phyloP scores from a whole-genome alignment of 2,797 vertebrate genomes.

The Gambelia wislizenii region DNA sequence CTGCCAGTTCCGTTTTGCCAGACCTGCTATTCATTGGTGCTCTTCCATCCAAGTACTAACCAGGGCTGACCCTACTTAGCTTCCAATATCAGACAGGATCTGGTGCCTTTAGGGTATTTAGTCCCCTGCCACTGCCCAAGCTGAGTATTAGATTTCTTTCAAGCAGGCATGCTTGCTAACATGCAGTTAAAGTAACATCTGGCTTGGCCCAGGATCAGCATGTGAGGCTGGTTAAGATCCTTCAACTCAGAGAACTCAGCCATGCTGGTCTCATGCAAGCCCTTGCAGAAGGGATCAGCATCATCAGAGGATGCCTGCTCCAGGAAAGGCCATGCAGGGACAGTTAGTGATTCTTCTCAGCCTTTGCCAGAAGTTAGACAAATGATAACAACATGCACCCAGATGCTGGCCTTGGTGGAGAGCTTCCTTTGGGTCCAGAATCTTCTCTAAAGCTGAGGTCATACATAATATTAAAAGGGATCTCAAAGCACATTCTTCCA shows the following conservation, averaged over 20 bases:
- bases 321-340: background rate
- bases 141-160: background rate
- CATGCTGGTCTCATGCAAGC: background rate
- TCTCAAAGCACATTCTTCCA: slow-evolving; percentile 9
- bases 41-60: no score
- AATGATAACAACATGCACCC: background rate
- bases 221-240: background rate
- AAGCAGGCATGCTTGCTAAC: background rate
- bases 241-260: background rate
- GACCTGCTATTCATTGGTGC: no score
- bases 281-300: background rate
- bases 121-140: background rate
- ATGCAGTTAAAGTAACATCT: background rate
- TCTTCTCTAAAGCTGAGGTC: background rate
- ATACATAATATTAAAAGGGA: background rate
- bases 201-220: background rate
- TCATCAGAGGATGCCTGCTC: background rate
- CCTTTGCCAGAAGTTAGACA: background rate
- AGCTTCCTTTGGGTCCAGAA: background rate
- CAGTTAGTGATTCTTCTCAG: background rate
- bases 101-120: background rate
- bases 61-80: no score
- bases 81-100: background rate
- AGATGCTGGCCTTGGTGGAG: background rate
- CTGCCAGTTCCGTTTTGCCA: no score